Evolutionary conservation across 2,113 vertebrate genomes (phyloP).

Genomic region (Campylomormyrus numenius): DNA sequence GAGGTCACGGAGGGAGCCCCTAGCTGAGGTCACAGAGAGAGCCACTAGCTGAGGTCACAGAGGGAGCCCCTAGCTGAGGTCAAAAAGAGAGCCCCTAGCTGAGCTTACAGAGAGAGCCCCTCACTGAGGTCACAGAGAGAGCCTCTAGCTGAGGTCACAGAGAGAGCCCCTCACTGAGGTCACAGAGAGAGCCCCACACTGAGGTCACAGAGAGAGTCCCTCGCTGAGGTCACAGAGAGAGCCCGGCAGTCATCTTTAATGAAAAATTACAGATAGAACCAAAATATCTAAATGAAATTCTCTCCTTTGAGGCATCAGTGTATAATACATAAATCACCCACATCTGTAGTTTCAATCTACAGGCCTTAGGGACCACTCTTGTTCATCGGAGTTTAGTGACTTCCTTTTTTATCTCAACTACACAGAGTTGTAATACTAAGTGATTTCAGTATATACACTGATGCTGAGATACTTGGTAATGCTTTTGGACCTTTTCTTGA

Average conservation of each 20-base stretch:
- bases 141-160: too few relatives aligned
- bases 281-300: background rate
- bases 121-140: too few relatives aligned
- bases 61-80: too few relatives aligned
- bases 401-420: background rate
- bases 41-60: too few relatives aligned
- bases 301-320: background rate
- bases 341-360: background rate
- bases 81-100: too few relatives aligned
- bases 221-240: background rate
- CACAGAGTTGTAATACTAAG: background rate
- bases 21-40: too few relatives aligned
- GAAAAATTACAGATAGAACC: background rate
- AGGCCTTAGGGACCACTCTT: background rate
- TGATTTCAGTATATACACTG: background rate
- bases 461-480: background rate
- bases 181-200: too few relatives aligned
- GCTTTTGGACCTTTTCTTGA: background rate
- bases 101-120: too few relatives aligned
- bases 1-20: too few relatives aligned
- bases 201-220: too few relatives aligned
- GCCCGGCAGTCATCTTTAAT: background rate
- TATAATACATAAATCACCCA: background rate
- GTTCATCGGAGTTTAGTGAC: background rate
- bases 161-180: too few relatives aligned